Conservation (phyloP, 1,140 invertebrate genomes). For the Drosophila biarmipes region DNA sequence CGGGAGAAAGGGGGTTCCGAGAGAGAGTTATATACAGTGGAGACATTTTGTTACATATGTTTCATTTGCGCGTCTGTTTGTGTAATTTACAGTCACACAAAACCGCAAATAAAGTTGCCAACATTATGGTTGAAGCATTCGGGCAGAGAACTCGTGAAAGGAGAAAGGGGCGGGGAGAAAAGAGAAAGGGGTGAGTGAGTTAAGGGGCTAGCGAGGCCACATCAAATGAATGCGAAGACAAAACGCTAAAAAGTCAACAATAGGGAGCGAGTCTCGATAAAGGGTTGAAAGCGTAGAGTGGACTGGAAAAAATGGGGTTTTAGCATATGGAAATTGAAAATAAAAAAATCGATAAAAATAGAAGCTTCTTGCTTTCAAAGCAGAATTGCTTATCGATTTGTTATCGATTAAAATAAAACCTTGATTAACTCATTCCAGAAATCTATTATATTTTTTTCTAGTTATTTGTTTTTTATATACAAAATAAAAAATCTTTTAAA, state of each 20-base stretch:
- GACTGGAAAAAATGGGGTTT: neutral
- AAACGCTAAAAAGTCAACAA: slow-evolving; percentile 79
- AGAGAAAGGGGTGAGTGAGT: neutral
- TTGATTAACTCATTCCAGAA: too few species aligned
- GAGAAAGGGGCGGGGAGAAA: neutral
- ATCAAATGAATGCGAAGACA: slow-evolving; percentile 69
- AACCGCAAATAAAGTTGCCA: slow-evolving; percentile 80
- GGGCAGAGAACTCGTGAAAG: neutral
- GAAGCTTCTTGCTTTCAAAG: too few species aligned
- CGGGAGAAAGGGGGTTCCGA: slow-evolving; percentile 3
- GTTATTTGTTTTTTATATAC: too few species aligned
- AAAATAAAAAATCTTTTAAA: too few species aligned
- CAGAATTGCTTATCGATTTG: too few species aligned
- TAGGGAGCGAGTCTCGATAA: slow-evolving; percentile 41
- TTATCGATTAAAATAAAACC: too few species aligned
- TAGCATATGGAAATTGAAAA: neutral
- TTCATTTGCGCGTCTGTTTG: slow-evolving; percentile 77
- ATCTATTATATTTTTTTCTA: too few species aligned
- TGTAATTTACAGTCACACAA: slow-evolving; percentile 79
- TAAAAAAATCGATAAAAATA: too few species aligned
- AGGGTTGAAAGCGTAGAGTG: slow-evolving; percentile 52
- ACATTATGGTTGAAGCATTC: slow-evolving; percentile 60
- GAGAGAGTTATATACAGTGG: slow-evolving; percentile 41
- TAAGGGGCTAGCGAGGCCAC: slow-evolving; percentile 34
- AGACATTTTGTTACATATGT: slow-evolving; percentile 72